These are phyloP conservation scores for Ambastaia sidthimunki DNA, from an alignment of 2,797 vertebrate genomes.

Conservation along the genomic window DNA sequence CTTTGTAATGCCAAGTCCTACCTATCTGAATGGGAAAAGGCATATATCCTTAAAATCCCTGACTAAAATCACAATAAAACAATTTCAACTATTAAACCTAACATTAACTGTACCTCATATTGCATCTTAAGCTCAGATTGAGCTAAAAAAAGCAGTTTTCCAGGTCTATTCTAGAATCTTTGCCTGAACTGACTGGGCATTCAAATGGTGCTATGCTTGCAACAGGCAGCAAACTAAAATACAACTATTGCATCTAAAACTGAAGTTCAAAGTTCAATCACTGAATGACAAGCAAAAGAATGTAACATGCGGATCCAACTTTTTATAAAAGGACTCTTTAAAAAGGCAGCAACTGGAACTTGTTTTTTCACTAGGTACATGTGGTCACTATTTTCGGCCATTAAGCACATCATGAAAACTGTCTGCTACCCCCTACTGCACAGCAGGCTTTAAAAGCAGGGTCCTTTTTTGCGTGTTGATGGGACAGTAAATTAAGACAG, in stretches of 20 bases:
- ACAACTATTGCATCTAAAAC: neutral
- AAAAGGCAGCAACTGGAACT: conserved; percentile 4
- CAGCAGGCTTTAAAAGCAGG: conserved; percentile 69
- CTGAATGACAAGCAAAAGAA: neutral
- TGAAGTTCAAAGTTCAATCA: conserved; percentile 3
- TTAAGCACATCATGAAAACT: conserved; percentile 53
- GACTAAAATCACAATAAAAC: no score
- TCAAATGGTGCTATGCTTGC: neutral
- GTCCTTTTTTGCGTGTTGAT: conserved; percentile 74
- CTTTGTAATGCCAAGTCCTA: no score
- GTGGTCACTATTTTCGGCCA: conserved; percentile 44
- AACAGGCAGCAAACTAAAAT: neutral
- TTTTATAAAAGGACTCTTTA: conserved; percentile 1
- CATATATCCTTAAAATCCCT: no score
- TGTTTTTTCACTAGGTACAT: neutral
- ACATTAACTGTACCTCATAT: neutral
- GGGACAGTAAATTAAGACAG: conserved; percentile 71
- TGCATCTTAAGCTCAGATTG: neutral
- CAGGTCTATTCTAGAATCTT: neutral
- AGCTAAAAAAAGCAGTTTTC: neutral
- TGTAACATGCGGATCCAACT: conserved; percentile 11
- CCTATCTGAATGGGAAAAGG: no score
- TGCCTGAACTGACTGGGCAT: neutral
- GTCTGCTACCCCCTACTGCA: conserved; percentile 58
- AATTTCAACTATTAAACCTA: no score